A percentile compares a stretch with the other conserved stretches of the same genome.
phyloP scores from a whole-genome alignment of 2,888 invertebrate genomes.

The Polyommatus iphigenia region DNA sequence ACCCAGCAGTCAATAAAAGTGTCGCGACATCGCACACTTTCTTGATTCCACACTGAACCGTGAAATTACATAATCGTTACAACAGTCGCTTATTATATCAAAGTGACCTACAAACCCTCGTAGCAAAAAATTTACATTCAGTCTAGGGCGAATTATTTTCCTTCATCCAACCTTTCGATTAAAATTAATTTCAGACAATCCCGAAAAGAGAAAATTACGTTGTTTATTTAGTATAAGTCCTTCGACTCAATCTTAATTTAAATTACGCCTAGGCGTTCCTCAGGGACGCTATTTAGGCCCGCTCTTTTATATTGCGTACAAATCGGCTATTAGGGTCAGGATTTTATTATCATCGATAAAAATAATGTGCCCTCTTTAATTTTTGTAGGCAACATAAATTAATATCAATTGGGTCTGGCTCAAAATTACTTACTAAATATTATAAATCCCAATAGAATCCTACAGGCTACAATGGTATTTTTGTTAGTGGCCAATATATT shows the following conservation, averaged over 20 bases:
- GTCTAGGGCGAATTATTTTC: neutral
- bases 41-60: neutral
- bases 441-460: too few species aligned
- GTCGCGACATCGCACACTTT: neutral
- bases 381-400: neutral
- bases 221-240: neutral
- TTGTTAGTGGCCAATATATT: neutral
- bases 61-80: conserved; percentile 8
- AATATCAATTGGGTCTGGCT: neutral
- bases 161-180: neutral
- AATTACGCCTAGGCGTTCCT: conserved; percentile 10
- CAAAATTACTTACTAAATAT: neutral
- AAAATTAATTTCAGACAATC: neutral
- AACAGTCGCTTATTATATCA: conserved; percentile 4
- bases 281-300: neutral
- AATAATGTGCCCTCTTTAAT: neutral
- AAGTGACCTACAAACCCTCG: conserved; percentile 3
- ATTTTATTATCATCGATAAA: neutral
- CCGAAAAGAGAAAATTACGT: neutral
- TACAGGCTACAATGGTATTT: too few species aligned
- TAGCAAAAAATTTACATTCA: neutral
- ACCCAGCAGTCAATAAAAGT: neutral
- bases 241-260: conserved; percentile 4
- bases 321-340: neutral
- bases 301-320: neutral